phyloP scores from a whole-genome alignment of 2,113 vertebrate species.

The Ammodytes dubius region DNA sequence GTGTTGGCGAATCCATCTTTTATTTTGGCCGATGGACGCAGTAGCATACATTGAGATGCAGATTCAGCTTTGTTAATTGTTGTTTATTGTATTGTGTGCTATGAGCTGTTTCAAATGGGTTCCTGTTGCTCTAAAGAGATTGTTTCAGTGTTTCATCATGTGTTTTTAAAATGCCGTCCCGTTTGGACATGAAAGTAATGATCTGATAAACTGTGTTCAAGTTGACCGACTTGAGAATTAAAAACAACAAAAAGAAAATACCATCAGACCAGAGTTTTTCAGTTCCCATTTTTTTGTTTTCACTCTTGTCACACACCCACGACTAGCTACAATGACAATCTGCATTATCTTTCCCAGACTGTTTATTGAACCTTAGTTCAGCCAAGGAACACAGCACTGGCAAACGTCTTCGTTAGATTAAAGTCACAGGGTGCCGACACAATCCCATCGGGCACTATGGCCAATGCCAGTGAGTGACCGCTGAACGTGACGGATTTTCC shows the following conservation, averaged over 20 bases:
- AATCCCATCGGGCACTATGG: slow-evolving; percentile 4
- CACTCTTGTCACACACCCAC: background rate
- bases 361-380: background rate
- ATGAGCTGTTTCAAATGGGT: slow-evolving; percentile 51
- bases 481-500: slow-evolving; percentile 68
- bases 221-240: slow-evolving; percentile 72
- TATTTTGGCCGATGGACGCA: slow-evolving; percentile 36
- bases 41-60: slow-evolving; percentile 12
- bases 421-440: slow-evolving; percentile 37
- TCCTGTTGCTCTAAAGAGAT: slow-evolving; percentile 73
- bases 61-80: slow-evolving; percentile 9
- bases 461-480: slow-evolving; percentile 68
- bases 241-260: slow-evolving; percentile 51
- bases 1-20: slow-evolving; percentile 39
- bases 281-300: background rate
- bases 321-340: background rate
- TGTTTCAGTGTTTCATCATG: slow-evolving; percentile 46
- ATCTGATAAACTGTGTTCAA: slow-evolving; percentile 62
- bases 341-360: background rate
- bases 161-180: slow-evolving; percentile 49
- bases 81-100: slow-evolving; percentile 34
- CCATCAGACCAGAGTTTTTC: slow-evolving; percentile 12
- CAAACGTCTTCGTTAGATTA: slow-evolving; percentile 51
- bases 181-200: slow-evolving; percentile 40
- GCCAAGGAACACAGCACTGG: background rate